Conservation (phyloP, 2,888 invertebrate genomes). For the Stratiomys singularior region DNA sequence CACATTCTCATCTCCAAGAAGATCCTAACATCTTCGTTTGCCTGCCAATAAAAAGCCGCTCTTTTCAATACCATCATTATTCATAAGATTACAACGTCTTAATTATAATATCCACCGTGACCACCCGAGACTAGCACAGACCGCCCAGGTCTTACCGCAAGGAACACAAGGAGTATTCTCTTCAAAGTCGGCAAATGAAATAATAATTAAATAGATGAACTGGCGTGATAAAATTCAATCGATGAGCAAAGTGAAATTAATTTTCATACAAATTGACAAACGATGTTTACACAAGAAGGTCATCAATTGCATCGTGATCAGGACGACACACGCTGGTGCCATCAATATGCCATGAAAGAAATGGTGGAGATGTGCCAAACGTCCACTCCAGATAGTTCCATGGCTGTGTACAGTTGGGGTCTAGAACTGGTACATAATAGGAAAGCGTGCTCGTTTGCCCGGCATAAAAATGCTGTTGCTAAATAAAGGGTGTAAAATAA, state of each 20-base stretch:
- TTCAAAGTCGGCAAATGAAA: constrained; percentile 29
- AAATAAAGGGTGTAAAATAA: neutral
- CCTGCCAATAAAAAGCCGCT: too few relatives aligned
- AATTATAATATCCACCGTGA: neutral
- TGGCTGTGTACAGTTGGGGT: neutral
- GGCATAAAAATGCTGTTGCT: neutral
- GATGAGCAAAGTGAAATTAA: constrained; percentile 21
- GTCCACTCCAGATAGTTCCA: neutral
- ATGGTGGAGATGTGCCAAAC: neutral
- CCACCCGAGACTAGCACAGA: neutral
- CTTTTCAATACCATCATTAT: neutral
- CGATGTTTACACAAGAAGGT: constrained; percentile 13
- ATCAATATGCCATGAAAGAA: neutral
- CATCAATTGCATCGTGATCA: constrained; percentile 29
- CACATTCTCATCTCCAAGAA: too few relatives aligned
- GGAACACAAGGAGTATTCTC: neutral
- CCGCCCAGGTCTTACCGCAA: neutral
- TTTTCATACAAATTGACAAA: constrained; percentile 33
- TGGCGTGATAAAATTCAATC: constrained; percentile 35
- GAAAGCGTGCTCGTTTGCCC: neutral
- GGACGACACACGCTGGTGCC: neutral
- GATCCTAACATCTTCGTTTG: too few relatives aligned
- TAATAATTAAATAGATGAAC: constrained; percentile 31
- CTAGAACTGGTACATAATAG: neutral
- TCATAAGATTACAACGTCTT: constrained; percentile 3